Evolutionary conservation across 2,113 vertebrate species (phyloP), one percentile per base, ranked within the genome.

Genomic region (Alaudala cheleensis): DNA sequence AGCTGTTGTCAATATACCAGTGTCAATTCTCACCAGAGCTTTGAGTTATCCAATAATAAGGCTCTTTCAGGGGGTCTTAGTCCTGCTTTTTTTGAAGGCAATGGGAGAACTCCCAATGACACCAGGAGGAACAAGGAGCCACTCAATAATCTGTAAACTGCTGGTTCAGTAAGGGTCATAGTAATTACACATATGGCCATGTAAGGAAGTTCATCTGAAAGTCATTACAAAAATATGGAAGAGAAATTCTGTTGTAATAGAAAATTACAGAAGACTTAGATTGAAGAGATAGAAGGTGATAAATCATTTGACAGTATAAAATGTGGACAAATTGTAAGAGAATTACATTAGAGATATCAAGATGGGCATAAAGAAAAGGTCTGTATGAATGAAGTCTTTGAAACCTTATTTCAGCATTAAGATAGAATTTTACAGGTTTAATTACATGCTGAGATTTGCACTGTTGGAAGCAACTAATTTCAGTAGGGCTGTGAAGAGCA

Each of bases 371-470:
- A 93, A 94, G 39, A 86, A 73, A 12, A 88, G 45, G 11, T 61
- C 26, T 92, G 14, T 83, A 80, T 69, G 82, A 90, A 85, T 45
- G 74, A 88, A 95, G 77, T 22, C 53, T 80, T 73, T 66, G n/a
- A 82, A 71, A 87, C 12, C 7, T 56, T 50, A 66, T 87, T 89
- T 81, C 7, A 22, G 22, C 42, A 66, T 93, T 90, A 86, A 82
- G 81, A 54, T 61, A 81, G 20, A 88, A 67, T 85, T 85, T 89
- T 95, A 64, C 18, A 62, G 34, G 49, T 93, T 92, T 92, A 94
- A 95, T 96, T 95, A 64, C 87, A 49, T 87, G 45, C 56, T 93
- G 91, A 76, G 57, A 88, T 93, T 88, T 90, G 57, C 81, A 64
- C 60, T 88, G 53, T 86, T 83, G 76, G 86, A 94, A 94, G 49